These are phyloP conservation scores for Calypte anna DNA, from an alignment of 2,113 vertebrate species.

Conservation along the genomic window DNA sequence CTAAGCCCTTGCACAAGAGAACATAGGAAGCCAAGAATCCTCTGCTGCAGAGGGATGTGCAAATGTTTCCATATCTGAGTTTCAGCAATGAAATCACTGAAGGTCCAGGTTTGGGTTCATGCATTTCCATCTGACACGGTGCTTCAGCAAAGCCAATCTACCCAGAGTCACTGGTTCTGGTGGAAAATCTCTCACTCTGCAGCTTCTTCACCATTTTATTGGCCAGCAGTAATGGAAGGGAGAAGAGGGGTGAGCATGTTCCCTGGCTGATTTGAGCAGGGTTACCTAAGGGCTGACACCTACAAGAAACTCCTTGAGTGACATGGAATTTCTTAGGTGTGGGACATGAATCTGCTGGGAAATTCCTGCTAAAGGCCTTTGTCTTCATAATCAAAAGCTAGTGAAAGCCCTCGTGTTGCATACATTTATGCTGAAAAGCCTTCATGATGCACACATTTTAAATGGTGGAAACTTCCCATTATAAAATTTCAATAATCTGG, in stretches of 20 bases:
- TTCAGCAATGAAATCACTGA: neutral
- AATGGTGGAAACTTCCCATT: neutral
- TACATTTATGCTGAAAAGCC: neutral
- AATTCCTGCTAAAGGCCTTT: neutral
- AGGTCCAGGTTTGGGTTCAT: neutral
- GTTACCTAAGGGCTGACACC: neutral
- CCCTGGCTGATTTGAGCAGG: neutral
- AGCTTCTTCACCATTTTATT: neutral
- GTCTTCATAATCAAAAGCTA: slow-evolving; percentile 4
- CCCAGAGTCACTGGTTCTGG: neutral
- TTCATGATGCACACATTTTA: neutral
- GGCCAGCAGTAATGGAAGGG: neutral
- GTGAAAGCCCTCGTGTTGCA: neutral
- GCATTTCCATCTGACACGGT: neutral
- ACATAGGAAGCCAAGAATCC: neutral
- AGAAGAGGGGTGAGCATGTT: neutral
- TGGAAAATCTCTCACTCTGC: neutral
- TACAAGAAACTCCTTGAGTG: neutral
- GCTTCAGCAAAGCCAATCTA: neutral
- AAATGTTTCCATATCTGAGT: neutral
- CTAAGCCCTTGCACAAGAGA: neutral
- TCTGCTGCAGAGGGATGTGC: neutral
- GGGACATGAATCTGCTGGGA: neutral
- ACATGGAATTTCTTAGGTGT: neutral
- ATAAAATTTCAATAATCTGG: neutral